Conservation (phyloP, 2,113 vertebrate species). For the Xerus inauris region DNA sequence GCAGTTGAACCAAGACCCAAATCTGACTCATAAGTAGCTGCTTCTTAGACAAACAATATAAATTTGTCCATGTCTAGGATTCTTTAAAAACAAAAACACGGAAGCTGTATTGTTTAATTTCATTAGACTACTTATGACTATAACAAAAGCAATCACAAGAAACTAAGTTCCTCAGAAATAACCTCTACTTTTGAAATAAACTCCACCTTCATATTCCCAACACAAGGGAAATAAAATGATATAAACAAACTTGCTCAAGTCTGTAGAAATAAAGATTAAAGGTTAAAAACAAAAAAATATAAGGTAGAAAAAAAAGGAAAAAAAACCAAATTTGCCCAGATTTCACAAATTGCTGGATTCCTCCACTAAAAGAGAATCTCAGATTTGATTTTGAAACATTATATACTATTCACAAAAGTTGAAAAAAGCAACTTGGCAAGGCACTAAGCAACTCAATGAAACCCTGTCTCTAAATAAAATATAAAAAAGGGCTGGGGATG, state of each 20-base stretch:
- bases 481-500: too few relatives aligned
- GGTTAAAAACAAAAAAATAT: background rate
- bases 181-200: background rate
- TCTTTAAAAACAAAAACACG: background rate
- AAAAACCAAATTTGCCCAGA: slow-evolving; percentile 15
- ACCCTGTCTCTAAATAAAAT: too few relatives aligned
- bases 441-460: too few relatives aligned
- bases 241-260: background rate
- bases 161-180: background rate
- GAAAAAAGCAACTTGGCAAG: background rate
- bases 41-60: background rate
- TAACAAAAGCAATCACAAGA: background rate
- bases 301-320: background rate
- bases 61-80: background rate
- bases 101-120: background rate
- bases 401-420: background rate
- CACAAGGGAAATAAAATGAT: background rate
- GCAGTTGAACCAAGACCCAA: background rate
- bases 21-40: background rate
- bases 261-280: background rate
- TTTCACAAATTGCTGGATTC: background rate
- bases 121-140: background rate
- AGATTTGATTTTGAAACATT: slow-evolving; percentile 5
- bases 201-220: background rate
- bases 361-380: background rate